Percentiles rank a stretch among this genome's conserved stretches.
Conservation (phyloP, 2,888 invertebrate genomes). For the Microplitis manilae region DNA sequence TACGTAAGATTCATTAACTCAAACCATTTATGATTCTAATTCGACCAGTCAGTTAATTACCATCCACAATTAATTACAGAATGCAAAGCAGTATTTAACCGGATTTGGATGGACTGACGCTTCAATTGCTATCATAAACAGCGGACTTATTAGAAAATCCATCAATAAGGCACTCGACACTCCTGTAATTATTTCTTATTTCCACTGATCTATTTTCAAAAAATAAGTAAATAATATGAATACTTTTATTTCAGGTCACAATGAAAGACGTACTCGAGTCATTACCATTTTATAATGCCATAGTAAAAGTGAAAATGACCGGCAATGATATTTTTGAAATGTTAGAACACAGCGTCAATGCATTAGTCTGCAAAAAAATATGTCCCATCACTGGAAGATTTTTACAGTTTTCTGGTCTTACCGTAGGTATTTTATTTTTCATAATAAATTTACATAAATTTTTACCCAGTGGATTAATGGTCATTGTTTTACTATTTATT, state of each 20-base stretch:
- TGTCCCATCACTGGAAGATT: slow-evolving; percentile 79
- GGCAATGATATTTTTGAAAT: slow-evolving; percentile 78
- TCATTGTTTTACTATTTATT: slow-evolving; percentile 66
- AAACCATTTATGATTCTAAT: background rate
- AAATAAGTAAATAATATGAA: background rate
- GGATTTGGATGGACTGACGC: slow-evolving; percentile 82
- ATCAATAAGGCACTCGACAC: slow-evolving; percentile 74
- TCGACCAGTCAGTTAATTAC: background rate
- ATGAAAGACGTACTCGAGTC: slow-evolving; percentile 81
- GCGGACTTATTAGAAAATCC: slow-evolving; percentile 83
- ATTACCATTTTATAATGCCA: slow-evolving; percentile 83
- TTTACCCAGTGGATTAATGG: background rate
- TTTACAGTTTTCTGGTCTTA: slow-evolving; percentile 86
- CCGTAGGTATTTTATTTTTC: slow-evolving; percentile 54
- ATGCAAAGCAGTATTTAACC: slow-evolving; percentile 59
- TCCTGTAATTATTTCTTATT: slow-evolving; percentile 56
- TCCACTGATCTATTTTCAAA: background rate
- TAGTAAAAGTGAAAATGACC: slow-evolving; percentile 77
- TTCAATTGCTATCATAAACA: slow-evolving; percentile 82
- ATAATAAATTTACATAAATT: too few species aligned
- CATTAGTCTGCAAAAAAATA: slow-evolving; percentile 54
- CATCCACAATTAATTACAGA: slow-evolving; percentile 15
- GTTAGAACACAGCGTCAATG: slow-evolving; percentile 80
- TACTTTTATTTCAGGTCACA: slow-evolving; percentile 74
- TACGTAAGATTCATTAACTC: slow-evolving; percentile 68